Evolutionary conservation across 1,140 invertebrate genomes (phyloP).

Genomic region (Drosophila serrata): DNA sequence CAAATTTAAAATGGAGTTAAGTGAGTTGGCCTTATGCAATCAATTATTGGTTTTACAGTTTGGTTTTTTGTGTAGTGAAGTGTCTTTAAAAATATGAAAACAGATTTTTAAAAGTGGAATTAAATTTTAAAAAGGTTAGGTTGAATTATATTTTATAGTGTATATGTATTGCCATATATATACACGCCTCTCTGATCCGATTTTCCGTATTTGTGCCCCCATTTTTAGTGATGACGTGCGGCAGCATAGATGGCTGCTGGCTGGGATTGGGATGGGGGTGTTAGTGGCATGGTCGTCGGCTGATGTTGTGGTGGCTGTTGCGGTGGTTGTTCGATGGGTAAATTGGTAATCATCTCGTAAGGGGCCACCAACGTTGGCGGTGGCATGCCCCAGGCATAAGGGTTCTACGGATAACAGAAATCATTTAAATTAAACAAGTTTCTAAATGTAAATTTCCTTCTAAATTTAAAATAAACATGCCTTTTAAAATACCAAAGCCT

Average conservation of each 20-base stretch:
- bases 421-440: background rate
- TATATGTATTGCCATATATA: background rate
- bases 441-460: too few relatives aligned
- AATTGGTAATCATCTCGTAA: conserved; percentile 41
- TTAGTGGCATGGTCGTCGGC: background rate
- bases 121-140: conserved; percentile 16
- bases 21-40: conserved; percentile 35
- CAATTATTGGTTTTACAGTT: conserved; percentile 2
- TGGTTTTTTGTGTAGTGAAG: background rate
- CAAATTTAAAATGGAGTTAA: conserved; percentile 65
- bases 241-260: conserved; percentile 27
- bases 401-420: conserved; percentile 19
- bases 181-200: background rate
- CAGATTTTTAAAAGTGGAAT: conserved; percentile 18
- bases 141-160: conserved; percentile 1
- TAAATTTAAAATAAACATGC: background rate
- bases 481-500: background rate
- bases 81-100: conserved; percentile 12
- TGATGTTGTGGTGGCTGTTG: conserved; percentile 2
- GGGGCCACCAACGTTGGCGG: conserved; percentile 28
- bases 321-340: conserved; percentile 28
- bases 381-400: conserved; percentile 51
- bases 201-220: background rate
- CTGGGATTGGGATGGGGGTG: conserved; percentile 11
- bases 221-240: conserved; percentile 48